phyloP scores from a whole-genome alignment of 2,888 invertebrate species.

The Ormyrus labotus region DNA sequence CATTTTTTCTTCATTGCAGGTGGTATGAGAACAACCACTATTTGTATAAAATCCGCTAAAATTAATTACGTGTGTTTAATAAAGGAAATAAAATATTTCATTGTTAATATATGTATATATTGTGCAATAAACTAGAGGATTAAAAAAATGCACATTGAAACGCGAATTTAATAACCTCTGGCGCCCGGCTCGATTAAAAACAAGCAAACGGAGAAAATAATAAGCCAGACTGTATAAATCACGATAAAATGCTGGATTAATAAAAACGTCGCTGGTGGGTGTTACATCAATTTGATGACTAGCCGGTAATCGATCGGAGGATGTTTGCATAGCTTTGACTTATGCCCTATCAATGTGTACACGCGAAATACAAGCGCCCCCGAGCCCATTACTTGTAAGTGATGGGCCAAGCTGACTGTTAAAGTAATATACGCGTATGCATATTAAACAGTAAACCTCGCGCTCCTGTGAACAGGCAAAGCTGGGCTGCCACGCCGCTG shows the following conservation, averaged over 20 bases:
- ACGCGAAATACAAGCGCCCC: conserved; percentile 11
- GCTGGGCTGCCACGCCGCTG: background rate
- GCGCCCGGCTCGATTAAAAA: too few species aligned
- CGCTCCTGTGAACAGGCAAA: background rate
- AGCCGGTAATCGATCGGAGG: conserved; percentile 28
- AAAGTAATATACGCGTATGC: conserved; percentile 50
- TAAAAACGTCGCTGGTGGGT: conserved; percentile 5
- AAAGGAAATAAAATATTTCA: too few species aligned
- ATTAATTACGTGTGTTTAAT: too few species aligned
- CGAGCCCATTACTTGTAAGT: conserved; percentile 45
- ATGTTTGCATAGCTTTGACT: conserved; percentile 14
- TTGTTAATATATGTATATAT: too few species aligned
- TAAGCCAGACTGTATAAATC: background rate
- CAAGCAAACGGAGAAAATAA: background rate
- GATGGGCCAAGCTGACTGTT: conserved; percentile 45
- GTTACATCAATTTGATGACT: conserved; percentile 19
- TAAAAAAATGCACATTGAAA: too few species aligned
- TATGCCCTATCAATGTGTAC: conserved; percentile 30
- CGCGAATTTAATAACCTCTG: too few species aligned
- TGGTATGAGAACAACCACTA: too few species aligned
- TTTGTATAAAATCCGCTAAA: too few species aligned
- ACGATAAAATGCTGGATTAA: conserved; percentile 7
- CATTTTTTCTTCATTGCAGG: too few species aligned
- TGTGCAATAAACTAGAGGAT: too few species aligned
- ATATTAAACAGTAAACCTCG: conserved; percentile 44